A percentile compares a stretch with the other conserved stretches of the same genome.
These are phyloP conservation scores for Trichomycterus rosablanca DNA, from an alignment of 2,113 vertebrate genomes.

Conservation along the genomic window DNA sequence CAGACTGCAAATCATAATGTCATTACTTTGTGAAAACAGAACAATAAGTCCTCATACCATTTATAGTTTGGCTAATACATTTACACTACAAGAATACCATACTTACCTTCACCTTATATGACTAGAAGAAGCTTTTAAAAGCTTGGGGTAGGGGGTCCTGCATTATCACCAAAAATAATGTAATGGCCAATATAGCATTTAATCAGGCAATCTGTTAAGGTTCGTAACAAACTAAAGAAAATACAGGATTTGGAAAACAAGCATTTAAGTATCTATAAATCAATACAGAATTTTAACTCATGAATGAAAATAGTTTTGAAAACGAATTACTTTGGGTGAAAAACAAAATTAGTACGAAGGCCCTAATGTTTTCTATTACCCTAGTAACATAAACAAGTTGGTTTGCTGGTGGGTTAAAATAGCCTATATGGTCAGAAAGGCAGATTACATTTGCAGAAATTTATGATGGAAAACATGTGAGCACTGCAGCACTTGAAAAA, in stretches of 20 bases:
- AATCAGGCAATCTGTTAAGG: too few relatives aligned
- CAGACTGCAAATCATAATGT: not conserved
- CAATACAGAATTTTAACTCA: conserved; percentile 10
- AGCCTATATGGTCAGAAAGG: conserved; percentile 38
- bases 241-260: conserved; percentile 20
- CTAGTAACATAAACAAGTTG: not conserved
- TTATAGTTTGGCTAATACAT: conserved; percentile 38
- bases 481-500: conserved; percentile 55
- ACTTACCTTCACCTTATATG: conserved; percentile 70
- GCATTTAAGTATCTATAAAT: not conserved
- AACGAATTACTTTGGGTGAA: not conserved
- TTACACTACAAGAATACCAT: conserved; percentile 65
- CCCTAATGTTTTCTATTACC: too few relatives aligned
- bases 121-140: conserved; percentile 16
- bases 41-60: too few relatives aligned
- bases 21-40: not conserved
- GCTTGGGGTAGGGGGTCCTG: too few relatives aligned
- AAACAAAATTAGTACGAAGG: not conserved
- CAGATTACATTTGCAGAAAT: conserved; percentile 14
- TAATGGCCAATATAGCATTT: too few relatives aligned
- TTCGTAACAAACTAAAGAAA: too few relatives aligned
- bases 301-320: not conserved
- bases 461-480: conserved; percentile 42
- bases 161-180: too few relatives aligned
- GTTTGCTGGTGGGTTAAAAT: conserved; percentile 14